Percentiles rank a stretch among this genome's conserved stretches.
Conservation (phyloP, 2,888 invertebrate genomes). For the Gymnoscelis rufifasciata region DNA sequence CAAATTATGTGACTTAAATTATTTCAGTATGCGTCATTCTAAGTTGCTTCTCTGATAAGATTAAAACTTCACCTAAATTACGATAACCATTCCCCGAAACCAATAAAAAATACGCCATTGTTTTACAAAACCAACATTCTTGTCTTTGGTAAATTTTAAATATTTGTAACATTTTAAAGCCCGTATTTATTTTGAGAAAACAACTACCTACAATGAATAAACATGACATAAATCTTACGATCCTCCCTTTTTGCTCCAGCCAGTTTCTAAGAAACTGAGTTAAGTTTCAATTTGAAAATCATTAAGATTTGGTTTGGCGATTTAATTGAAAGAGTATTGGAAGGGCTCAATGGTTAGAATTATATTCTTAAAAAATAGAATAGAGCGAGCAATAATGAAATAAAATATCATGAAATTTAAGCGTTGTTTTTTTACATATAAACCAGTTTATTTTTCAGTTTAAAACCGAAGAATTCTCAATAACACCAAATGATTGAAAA, state of each 20-base stretch:
- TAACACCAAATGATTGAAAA: too few species aligned
- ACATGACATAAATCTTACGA: slow-evolving; percentile 14
- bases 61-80: slow-evolving; percentile 18
- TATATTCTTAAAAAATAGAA: not conserved
- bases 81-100: slow-evolving; percentile 16
- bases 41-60: slow-evolving; percentile 33
- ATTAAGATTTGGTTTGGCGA: slow-evolving; percentile 41
- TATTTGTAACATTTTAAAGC: too few species aligned
- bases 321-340: slow-evolving; percentile 19
- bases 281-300: slow-evolving; percentile 55
- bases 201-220: too few species aligned
- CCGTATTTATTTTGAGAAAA: too few species aligned
- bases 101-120: not conserved
- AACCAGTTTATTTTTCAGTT: too few species aligned
- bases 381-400: too few species aligned
- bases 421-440: too few species aligned
- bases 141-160: too few species aligned
- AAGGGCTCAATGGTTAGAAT: not conserved
- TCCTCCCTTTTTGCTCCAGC: slow-evolving; percentile 49
- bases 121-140: too few species aligned
- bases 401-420: too few species aligned
- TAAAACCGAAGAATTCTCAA: too few species aligned
- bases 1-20: too few species aligned
- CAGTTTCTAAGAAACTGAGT: slow-evolving; percentile 57
- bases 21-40: slow-evolving; percentile 47